A percentile compares a stretch with the other conserved stretches of the same genome.
These are phyloP conservation scores for Podarcis siculus DNA, from an alignment of 2,797 vertebrate genomes.

Conservation along the genomic window DNA sequence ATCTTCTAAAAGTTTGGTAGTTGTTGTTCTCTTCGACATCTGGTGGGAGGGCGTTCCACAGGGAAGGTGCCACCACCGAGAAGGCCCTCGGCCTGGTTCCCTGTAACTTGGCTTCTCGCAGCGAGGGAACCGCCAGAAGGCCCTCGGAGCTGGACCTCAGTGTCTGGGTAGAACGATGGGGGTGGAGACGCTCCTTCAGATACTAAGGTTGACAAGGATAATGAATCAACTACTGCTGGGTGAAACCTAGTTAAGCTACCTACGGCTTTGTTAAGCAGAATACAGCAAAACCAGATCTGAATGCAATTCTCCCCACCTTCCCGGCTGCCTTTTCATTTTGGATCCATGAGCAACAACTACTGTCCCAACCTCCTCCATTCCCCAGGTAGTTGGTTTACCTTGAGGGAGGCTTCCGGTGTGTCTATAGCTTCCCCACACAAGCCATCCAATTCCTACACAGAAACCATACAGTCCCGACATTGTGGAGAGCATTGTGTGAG, in stretches of 20 bases:
- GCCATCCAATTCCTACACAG: background rate
- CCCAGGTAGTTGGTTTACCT: background rate
- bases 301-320: background rate
- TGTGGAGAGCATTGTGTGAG: background rate
- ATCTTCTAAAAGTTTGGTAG: too few species aligned
- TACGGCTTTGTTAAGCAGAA: background rate
- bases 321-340: too few species aligned
- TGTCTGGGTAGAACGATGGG: too few species aligned
- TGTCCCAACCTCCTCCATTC: background rate
- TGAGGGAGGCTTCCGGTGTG: background rate
- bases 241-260: background rate
- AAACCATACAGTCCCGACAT: background rate
- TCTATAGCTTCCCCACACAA: background rate
- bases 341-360: background rate
- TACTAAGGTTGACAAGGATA: background rate
- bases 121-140: too few species aligned
- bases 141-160: too few species aligned
- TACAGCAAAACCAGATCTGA: background rate
- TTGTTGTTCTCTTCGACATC: too few species aligned
- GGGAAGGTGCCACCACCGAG: fast-evolving
- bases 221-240: background rate
- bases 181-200: too few species aligned
- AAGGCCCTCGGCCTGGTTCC: too few species aligned
- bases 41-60: too few species aligned
- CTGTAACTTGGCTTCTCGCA: too few species aligned